Percentiles rank a stretch among this genome's conserved stretches.
phyloP scores from a whole-genome alignment of 1,140 invertebrate species.

The Cepaea nemoralis region DNA sequence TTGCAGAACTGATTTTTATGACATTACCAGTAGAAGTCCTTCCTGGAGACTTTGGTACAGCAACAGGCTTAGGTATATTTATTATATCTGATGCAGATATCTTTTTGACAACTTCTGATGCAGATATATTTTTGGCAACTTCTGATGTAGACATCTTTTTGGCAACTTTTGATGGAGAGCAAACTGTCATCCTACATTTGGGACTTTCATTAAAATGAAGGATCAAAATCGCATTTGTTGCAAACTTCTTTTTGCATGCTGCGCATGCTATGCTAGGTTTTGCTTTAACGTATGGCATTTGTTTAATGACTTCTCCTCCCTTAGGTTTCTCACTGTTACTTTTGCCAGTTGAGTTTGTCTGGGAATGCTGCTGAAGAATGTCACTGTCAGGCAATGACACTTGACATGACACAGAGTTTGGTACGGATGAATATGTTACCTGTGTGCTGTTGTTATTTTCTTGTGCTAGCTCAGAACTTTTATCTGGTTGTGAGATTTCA shows the following conservation, averaged over 20 bases:
- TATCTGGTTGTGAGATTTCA: too few relatives aligned
- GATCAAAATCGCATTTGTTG: constrained; percentile 18
- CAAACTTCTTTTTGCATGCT: constrained; percentile 9
- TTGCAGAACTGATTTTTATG: too few relatives aligned
- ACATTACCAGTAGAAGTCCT: too few relatives aligned
- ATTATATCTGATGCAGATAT: too few relatives aligned
- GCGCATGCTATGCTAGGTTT: not conserved
- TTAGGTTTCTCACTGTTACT: not conserved
- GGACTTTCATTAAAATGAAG: constrained; percentile 2
- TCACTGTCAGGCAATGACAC: not conserved
- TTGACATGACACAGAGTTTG: too few relatives aligned
- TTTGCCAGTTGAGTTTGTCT: not conserved
- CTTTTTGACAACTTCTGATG: too few relatives aligned
- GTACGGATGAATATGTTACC: too few relatives aligned
- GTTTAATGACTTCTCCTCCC: not conserved
- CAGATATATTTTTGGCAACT: too few relatives aligned
- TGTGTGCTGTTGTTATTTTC: too few relatives aligned
- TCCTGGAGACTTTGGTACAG: too few relatives aligned
- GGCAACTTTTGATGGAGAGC: not conserved
- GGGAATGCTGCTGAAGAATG: not conserved
- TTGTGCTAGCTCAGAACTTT: too few relatives aligned
- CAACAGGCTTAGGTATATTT: too few relatives aligned
- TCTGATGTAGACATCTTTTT: not conserved
- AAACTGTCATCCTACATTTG: not conserved
- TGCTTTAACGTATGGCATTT: not conserved